Evolutionary conservation across 2,888 invertebrate species (phyloP), one percentile per base, ranked within the genome.

Genomic region (Sinelater perroti): DNA sequence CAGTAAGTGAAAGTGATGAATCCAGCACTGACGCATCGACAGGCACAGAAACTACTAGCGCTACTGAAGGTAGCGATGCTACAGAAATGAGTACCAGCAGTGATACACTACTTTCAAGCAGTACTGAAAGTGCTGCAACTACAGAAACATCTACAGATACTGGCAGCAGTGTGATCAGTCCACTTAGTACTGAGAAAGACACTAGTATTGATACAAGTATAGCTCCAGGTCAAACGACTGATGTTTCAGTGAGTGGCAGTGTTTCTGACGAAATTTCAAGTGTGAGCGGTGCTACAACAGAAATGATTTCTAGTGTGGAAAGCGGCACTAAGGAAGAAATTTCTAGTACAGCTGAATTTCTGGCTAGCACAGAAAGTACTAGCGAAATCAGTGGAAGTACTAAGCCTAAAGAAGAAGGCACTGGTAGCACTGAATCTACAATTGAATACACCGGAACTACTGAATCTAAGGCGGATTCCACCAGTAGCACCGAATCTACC

Each of bases 401-500:
- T 49, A 11, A 6, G 21, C 31, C 14, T 17, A 58, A 51, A 11
- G 35, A 24, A 8, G 47, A 42, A 18, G 38, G 7, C n/a, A 51
- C 51, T 6, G 14, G 21, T 28, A 46, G 18, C 14, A 64, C 65
- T 17, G 38, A 44, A 3, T 52, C 40, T 24, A 53, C 50, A 3
- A 70, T 72, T 10, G 73, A 70, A 56, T 62, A 4, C 31, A 64
- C 62, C 33, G 55, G 49, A 26, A 38, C 56, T 16, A 62, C 66
- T 10, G 64, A 57, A 20, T 28, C 26, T 45, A 31, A 52, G 17
- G 61, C 61, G 1, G 60, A 66, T 11, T 68, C 70, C 21, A 69
- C 72, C 17, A 70, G 70, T 8, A 49, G 47, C 18, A 38, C 26
- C n/a, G 28, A 21, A 1, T n/a, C n/a, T n/a, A n/a, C n/a, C n/a